Base-by-base conservation (phyloP, 2,888 invertebrate species). In the Fragum whitleyi region DNA sequence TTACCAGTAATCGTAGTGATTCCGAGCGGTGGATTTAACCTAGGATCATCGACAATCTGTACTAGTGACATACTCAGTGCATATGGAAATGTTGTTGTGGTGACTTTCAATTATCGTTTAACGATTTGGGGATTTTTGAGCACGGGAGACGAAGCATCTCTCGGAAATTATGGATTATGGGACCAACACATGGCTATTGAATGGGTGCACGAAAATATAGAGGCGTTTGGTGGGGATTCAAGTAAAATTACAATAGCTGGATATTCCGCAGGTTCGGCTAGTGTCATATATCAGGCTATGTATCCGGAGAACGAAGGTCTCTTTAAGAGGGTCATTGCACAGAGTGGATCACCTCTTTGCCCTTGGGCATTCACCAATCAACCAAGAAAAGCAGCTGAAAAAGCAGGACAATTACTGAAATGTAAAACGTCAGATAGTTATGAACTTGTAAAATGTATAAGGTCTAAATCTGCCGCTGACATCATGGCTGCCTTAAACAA, bases 61-160 rank as follows among this genome's bases (percentile, higher is more conserved):
- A 77, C 87, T 65, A 89, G 86, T 28, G 97, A 97, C 91, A 90
- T 90, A 90, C 96, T 98, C 95, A 97, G 98, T 29, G 96, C 97
- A 32, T 96, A 96, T 79, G 97, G 97, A 94, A 97, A 98, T 94
- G 97, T 97, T 74, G 97, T 99, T 92, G 97, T 99, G n/a, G 98
- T 97, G 79, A 97, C 98, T 36, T 97, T 98, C 96, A 97, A 98
- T 92, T 98, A 98, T 95, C 96, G 98, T 78, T 96, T 88, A 23
- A 98, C 98, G 16, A 96, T 98, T 0, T 98, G 98, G 93, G 98
- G 98, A 36, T 98, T 98, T 95, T 96, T 98, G 73, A 98, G 97
- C 94, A 95, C 98, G 92, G 96, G 96, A 72, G 96, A 96, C 90
- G 85, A 88, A 87, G 96, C 96, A 89, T 96, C 97, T 0, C 97